Conservation (phyloP, 2,797 vertebrate species). For the Gallinago stenura region DNA sequence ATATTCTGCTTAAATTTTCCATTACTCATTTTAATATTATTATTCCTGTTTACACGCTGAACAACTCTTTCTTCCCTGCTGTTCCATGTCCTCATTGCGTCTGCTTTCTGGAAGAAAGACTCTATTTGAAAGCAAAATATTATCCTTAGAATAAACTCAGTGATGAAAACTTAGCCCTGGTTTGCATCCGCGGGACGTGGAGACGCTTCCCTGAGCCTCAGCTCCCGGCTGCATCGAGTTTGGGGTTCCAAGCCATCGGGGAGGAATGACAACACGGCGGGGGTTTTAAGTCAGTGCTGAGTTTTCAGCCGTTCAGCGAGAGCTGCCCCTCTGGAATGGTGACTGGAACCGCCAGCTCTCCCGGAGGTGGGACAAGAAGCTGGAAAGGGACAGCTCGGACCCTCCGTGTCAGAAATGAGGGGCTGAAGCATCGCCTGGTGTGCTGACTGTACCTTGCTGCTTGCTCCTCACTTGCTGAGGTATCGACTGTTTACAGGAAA, state of each 20-base stretch:
- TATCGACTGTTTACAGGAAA: neutral
- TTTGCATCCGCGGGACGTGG: neutral
- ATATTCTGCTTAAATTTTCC: neutral
- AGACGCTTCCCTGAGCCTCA: neutral
- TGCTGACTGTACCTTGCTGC: neutral
- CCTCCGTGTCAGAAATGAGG: neutral
- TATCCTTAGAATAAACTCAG: neutral
- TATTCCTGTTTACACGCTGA: neutral
- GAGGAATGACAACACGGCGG: fast-evolving
- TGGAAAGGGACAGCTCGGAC: neutral
- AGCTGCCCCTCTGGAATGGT: neutral
- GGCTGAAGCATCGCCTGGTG: fast-evolving
- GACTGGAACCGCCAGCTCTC: neutral
- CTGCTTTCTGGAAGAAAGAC: neutral
- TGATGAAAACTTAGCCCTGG: neutral
- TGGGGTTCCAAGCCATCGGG: neutral
- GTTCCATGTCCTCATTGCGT: constrained; percentile 20
- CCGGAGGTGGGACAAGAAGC: neutral
- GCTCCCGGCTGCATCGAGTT: neutral
- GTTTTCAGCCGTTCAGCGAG: neutral
- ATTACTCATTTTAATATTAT: constrained; percentile 14
- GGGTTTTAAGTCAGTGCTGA: neutral
- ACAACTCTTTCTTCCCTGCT: constrained; percentile 30
- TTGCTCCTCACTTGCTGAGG: neutral
- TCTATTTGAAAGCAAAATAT: neutral